Conservation (phyloP, 2,797 vertebrate genomes). For the Aselliscus stoliczkanus region DNA sequence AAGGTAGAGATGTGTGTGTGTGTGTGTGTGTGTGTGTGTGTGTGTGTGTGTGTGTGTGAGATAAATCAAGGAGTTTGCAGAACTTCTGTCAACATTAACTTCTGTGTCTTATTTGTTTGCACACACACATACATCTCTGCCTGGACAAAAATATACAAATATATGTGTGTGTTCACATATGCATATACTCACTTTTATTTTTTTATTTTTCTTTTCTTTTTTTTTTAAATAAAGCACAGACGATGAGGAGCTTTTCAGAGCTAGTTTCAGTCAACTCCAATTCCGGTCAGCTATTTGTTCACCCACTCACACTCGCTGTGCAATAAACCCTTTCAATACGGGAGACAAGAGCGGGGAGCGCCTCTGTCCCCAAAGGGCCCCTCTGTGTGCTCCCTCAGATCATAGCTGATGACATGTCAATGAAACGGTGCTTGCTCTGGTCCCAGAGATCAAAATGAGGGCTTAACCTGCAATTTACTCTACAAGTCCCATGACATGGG, state of each 20-base stretch:
- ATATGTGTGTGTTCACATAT: neutral
- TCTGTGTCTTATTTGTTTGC: neutral
- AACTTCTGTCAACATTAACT: constrained; percentile 69
- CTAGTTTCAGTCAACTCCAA: constrained; percentile 61
- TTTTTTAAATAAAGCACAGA: constrained; percentile 56
- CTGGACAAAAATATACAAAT: neutral
- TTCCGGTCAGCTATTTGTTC: neutral
- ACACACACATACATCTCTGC: neutral
- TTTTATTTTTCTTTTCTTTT: neutral
- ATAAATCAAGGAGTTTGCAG: constrained; percentile 69
- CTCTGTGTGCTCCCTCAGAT: constrained; percentile 77
- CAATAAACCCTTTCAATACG: constrained; percentile 85
- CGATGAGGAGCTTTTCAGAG: constrained; percentile 57
- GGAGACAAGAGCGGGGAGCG: constrained; percentile 80
- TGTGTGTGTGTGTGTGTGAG: neutral
- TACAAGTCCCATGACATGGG: constrained; percentile 83
- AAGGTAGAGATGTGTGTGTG: constrained; percentile 48
- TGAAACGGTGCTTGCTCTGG: constrained; percentile 84
- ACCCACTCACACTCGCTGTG: constrained; percentile 70
- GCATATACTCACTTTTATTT: neutral
- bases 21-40: constrained; percentile 55
- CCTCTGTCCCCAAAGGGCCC: constrained; percentile 83
- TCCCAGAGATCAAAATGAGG: constrained; percentile 88
- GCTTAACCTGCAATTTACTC: constrained; percentile 89
- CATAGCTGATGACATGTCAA: constrained; percentile 85